Evolutionary conservation across 2,113 vertebrate genomes (phyloP).

Genomic region (Tachysurus vachellii): DNA sequence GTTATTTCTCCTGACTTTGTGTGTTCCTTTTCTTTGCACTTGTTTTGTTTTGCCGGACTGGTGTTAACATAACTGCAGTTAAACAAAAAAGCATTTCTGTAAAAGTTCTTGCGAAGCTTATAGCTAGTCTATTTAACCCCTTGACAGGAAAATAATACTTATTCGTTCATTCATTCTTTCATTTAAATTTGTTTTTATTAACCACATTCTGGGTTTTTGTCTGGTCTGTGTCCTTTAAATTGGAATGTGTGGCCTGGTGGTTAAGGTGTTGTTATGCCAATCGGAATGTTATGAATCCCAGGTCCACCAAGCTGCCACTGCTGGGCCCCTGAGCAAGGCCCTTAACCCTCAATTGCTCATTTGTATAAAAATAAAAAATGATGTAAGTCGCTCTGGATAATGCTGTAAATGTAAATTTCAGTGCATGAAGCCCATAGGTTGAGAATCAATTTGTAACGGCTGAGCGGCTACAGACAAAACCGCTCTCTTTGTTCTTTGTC

Average conservation of each 20-base stretch:
- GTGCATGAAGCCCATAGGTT: conserved; percentile 8
- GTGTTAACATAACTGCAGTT: not conserved
- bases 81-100: not conserved
- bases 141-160: not conserved
- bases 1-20: not conserved
- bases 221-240: not conserved
- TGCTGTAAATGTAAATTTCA: not conserved
- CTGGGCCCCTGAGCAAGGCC: no score
- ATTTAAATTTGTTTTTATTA: not conserved
- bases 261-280: no score
- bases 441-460: not conserved
- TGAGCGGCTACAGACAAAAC: conserved; percentile 14
- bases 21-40: not conserved
- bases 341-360: no score
- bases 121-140: not conserved
- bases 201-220: not conserved
- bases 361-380: no score
- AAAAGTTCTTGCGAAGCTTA: not conserved
- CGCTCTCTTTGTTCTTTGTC: not conserved
- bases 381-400: no score
- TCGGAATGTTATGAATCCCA: no score
- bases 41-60: conserved; percentile 12
- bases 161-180: not conserved
- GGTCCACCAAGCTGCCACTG: no score
- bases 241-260: no score